These are phyloP conservation scores for Drosophila percnosoma DNA, from an alignment of 2,888 invertebrate genomes.

Conservation along the genomic window DNA sequence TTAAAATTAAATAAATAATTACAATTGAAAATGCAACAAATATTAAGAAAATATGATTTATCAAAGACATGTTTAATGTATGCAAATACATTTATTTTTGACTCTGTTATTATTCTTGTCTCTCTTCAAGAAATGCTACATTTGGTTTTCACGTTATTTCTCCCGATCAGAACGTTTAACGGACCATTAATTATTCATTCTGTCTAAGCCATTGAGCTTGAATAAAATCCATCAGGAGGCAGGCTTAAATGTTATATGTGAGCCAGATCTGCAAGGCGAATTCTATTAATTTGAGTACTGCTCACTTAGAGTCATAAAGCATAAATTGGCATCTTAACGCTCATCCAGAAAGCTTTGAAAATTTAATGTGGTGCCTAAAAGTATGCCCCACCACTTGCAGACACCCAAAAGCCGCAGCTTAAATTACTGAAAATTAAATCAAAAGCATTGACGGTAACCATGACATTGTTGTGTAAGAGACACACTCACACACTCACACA, in stretches of 20 bases:
- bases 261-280: neutral
- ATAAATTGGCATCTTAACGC: slow-evolving; percentile 1
- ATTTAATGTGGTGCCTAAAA: slow-evolving; percentile 59
- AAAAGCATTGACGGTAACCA: slow-evolving; percentile 56
- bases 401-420: slow-evolving; percentile 41
- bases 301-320: neutral
- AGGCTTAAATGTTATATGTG: neutral
- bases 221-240: neutral
- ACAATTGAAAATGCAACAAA: neutral
- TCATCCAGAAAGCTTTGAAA: neutral
- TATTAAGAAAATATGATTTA: neutral
- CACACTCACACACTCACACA: slow-evolving; percentile 1
- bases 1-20: neutral
- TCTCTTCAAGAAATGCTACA: fast-evolving
- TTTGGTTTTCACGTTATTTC: neutral
- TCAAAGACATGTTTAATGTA: neutral
- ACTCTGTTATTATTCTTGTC: neutral
- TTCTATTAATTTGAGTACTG: neutral
- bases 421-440: slow-evolving; percentile 48
- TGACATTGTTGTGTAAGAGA: slow-evolving; percentile 66
- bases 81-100: neutral
- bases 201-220: neutral
- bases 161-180: neutral
- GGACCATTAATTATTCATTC: neutral
- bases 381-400: slow-evolving; percentile 54